Conservation (phyloP, 2,797 vertebrate species). For the Saguinus oedipus region DNA sequence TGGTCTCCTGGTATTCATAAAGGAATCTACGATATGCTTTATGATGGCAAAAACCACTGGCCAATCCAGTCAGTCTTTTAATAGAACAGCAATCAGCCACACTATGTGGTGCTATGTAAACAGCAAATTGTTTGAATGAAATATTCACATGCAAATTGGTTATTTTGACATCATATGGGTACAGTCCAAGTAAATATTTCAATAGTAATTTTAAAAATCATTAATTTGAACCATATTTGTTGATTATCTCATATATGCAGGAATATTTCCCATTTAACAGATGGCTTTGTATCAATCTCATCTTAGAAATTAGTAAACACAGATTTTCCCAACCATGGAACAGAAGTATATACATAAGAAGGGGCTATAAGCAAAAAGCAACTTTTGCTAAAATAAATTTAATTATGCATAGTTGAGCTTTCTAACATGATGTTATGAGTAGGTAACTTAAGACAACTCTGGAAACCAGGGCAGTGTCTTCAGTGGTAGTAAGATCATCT, state of each 20-base stretch:
- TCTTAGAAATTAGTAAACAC: slow-evolving; percentile 75
- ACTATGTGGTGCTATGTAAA: slow-evolving; percentile 13
- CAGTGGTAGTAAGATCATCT: background rate
- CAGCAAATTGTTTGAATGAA: slow-evolving; percentile 53
- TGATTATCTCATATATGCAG: slow-evolving; percentile 67
- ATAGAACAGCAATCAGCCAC: slow-evolving; percentile 44
- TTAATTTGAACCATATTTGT: slow-evolving; percentile 72
- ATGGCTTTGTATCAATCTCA: slow-evolving; percentile 72
- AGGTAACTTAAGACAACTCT: slow-evolving; percentile 28
- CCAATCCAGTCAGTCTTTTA: slow-evolving; percentile 50
- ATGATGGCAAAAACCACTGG: slow-evolving; percentile 46
- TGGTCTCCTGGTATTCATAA: slow-evolving; percentile 63
- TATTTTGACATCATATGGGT: slow-evolving; percentile 65
- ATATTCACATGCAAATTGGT: slow-evolving; percentile 59
- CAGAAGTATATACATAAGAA: slow-evolving; percentile 68
- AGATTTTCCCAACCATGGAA: slow-evolving; percentile 68
- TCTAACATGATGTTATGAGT: background rate
- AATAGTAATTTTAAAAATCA: slow-evolving; percentile 68
- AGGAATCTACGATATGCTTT: slow-evolving; percentile 56
- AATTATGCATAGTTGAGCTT: background rate
- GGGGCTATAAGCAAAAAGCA: slow-evolving; percentile 47
- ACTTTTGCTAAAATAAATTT: slow-evolving; percentile 10
- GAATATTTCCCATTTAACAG: slow-evolving; percentile 71
- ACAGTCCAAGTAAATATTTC: slow-evolving; percentile 72
- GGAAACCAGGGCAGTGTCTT: background rate